Evolutionary conservation across 2,888 invertebrate species (phyloP).

Genomic region (Sarcophaga carnaria): DNA sequence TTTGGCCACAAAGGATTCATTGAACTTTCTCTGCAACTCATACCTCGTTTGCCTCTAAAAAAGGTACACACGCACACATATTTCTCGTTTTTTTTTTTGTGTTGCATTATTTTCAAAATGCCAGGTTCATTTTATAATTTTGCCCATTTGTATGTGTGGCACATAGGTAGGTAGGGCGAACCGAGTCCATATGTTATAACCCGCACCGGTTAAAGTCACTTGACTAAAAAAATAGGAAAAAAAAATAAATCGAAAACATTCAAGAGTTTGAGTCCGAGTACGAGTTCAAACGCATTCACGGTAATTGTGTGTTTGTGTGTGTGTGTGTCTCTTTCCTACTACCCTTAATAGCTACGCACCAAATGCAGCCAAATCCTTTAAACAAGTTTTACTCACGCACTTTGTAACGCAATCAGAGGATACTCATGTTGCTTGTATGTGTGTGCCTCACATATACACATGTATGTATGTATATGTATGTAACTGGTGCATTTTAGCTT

Average conservation of each 20-base stretch:
- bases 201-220: conserved; percentile 26
- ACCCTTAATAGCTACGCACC: conserved; percentile 50
- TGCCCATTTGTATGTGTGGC: conserved; percentile 46
- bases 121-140: conserved; percentile 56
- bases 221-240: conserved; percentile 3
- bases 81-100: conserved; percentile 15
- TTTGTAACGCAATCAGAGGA: conserved; percentile 52
- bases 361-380: conserved; percentile 59
- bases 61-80: neutral
- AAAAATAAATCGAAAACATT: neutral
- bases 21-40: conserved; percentile 63
- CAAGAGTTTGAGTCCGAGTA: conserved; percentile 51
- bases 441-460: neutral
- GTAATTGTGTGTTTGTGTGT: conserved; percentile 17
- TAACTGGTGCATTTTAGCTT: conserved; percentile 22
- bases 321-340: conserved; percentile 36
- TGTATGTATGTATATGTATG: conserved; percentile 9
- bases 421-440: conserved; percentile 60
- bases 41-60: neutral
- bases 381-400: conserved; percentile 67
- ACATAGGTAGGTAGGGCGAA: neutral
- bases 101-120: conserved; percentile 27
- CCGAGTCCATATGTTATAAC: conserved; percentile 55
- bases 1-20: conserved; percentile 63
- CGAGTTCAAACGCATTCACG: neutral